phyloP scores from a whole-genome alignment of 2,797 vertebrate species.

The Hoplostethus atlanticus region DNA sequence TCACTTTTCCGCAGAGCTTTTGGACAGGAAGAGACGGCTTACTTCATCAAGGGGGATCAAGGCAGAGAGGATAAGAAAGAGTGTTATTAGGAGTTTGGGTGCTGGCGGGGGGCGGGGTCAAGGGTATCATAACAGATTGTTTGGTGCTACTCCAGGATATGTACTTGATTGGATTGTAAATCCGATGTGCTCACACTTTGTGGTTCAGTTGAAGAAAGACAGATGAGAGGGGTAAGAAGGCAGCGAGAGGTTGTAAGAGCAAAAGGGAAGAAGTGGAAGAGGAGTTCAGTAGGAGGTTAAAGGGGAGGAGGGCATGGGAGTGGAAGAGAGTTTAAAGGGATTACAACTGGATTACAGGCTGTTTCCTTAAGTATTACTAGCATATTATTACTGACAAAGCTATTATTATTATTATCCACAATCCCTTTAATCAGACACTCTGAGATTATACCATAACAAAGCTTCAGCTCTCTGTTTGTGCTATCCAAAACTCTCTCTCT shows the following conservation, averaged over 20 bases:
- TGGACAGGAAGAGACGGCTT: conserved; percentile 8
- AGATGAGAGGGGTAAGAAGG: conserved; percentile 9
- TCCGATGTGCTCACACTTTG: background rate
- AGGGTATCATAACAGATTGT: background rate
- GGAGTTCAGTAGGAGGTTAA: conserved; percentile 11
- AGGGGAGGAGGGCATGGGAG: background rate
- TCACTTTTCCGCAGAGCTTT: conserved; percentile 24
- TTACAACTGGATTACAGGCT: conserved; percentile 28
- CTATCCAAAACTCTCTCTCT: conserved; percentile 24
- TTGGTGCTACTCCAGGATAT: background rate
- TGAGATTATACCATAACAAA: conserved; percentile 16
- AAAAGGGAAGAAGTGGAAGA: background rate
- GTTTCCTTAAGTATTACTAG: conserved; percentile 2
- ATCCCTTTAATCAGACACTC: conserved; percentile 19
- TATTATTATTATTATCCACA: conserved; percentile 16
- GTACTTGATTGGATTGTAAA: conserved; percentile 2
- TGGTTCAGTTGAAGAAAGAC: background rate
- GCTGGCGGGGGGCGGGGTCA: conserved; percentile 6
- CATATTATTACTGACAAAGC: conserved; percentile 17
- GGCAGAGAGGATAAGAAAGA: conserved; percentile 3
- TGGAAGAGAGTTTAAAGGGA: conserved; percentile 15
- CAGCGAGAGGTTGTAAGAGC: conserved; percentile 5
- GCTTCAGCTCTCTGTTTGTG: conserved; percentile 9
- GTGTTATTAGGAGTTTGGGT: conserved; percentile 2
- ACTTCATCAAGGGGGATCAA: conserved; percentile 15